phyloP scores from a whole-genome alignment of 2,113 vertebrate species.

The Morphnarchus princeps region DNA sequence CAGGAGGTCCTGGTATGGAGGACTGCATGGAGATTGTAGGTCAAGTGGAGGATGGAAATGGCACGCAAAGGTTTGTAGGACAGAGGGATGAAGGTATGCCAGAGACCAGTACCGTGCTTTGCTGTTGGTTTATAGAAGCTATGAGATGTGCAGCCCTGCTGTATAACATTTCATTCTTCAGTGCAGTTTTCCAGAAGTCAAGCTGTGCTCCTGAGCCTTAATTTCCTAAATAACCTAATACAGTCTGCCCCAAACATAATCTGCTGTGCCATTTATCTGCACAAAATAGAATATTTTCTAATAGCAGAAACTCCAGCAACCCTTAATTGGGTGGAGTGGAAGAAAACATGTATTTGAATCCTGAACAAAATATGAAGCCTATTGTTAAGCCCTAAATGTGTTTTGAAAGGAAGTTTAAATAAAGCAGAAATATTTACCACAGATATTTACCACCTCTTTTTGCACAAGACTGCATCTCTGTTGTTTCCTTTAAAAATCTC shows the following conservation, averaged over 20 bases:
- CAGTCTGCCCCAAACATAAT: not conserved
- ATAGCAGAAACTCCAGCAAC: not conserved
- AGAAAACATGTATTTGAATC: not conserved
- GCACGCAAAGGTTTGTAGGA: not conserved
- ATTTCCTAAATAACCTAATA: not conserved
- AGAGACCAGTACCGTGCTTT: not conserved
- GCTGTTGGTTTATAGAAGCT: not conserved
- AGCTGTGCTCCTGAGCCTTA: not conserved
- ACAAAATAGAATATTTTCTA: conserved; percentile 14
- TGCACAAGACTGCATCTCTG: not conserved
- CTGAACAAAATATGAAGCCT: conserved; percentile 25
- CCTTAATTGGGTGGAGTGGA: not conserved
- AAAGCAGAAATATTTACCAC: not conserved
- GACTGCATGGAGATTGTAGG: not conserved
- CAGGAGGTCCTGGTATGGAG: not conserved
- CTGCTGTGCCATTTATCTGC: not conserved
- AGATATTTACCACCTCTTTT: not conserved
- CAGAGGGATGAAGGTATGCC: not conserved
- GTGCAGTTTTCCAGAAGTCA: not conserved
- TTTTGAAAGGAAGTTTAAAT: conserved; percentile 4
- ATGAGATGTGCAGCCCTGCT: not conserved
- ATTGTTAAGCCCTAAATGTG: not conserved
- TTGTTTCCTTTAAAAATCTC: not conserved
- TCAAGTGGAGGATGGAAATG: not conserved
- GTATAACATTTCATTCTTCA: not conserved